Evolutionary conservation across 2,888 invertebrate species (phyloP), one percentile per base, ranked within the genome.

Genomic region (Ormia ochracea): DNA sequence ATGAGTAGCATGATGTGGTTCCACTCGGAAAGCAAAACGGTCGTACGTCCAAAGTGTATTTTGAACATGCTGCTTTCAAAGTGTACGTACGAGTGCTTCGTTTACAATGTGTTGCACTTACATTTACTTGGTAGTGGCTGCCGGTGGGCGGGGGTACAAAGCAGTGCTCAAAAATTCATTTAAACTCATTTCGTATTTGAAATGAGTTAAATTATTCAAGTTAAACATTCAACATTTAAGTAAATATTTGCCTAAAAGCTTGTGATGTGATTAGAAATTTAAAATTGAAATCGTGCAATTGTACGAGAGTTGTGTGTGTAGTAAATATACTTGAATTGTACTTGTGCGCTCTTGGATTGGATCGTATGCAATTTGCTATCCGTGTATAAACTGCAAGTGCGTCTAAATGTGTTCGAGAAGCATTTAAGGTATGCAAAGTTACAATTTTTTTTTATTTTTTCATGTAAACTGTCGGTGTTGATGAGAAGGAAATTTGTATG

Each of bases 211-310:
- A 76, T 76, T 76, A 76, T 77, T 77, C 76, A 77, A 77, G 70
- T 77, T 77, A 70, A 77, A 50, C 76, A 77, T 77, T 77, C 69
- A 77, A 77, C 76, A 77, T 77, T 77, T 77, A 70, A 77, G 76
- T 70, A 77, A 77, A 77, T 77, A 77, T 77, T 77, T 77, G 56
- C 63, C 63, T 70, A 70, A 63, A 70, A 77, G 65, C 76, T 77
- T 77, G 69, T 70, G 69, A 77, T 70, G 76, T 77, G 76, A 77
- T 77, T 77, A 77, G 69, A 77, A 68, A 70, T 77, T 63, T 50
- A 63, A 77, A 77, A 50, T 77, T 70, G 76, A 77, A 70, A 77
- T 70, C 41, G 26, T 63, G 58, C 38, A 77, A 33, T 38, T 48
- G 58, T 63, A 3, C 43, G 52, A 59, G 52, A 33, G 14, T 28